Evolutionary conservation across 2,113 vertebrate species (phyloP).

Genomic region (Myrmecophaga tridactyla): DNA sequence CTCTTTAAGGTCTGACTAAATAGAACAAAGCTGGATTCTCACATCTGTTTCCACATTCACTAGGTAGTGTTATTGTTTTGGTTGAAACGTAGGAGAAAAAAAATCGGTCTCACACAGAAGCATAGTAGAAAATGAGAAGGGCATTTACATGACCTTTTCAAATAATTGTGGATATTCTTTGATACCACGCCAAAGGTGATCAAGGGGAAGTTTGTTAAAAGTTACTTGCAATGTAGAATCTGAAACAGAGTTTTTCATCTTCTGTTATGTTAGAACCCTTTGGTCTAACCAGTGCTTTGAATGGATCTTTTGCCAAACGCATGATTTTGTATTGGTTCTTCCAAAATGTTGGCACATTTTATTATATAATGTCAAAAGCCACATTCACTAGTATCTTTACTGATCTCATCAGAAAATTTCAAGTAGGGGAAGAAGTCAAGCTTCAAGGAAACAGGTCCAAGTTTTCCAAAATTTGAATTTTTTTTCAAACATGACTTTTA

Average conservation of each 20-base stretch:
- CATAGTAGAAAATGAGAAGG: fast-evolving
- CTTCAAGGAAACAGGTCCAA: neutral
- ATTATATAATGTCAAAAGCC: neutral
- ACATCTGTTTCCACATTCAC: neutral
- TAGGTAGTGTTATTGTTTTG: neutral
- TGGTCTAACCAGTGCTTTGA: neutral
- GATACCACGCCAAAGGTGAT: neutral
- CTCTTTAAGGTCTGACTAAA: neutral
- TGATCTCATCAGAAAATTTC: neutral
- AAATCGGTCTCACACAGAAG: too few species aligned
- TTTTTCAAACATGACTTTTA: neutral
- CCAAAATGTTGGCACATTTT: too few species aligned
- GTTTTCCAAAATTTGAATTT: neutral
- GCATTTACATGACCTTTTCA: fast-evolving
- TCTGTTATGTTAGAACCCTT: neutral
- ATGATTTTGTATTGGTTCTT: neutral
- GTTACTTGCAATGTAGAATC: too few species aligned
- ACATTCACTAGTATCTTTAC: neutral
- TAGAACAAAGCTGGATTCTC: neutral
- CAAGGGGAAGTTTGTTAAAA: neutral
- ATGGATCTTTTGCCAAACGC: neutral
- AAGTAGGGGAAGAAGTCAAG: neutral
- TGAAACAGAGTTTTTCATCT: neutral
- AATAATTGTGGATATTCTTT: neutral
- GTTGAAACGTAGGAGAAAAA: neutral